phyloP scores from a whole-genome alignment of 2,113 vertebrate genomes.

The Gallinago undulata region DNA sequence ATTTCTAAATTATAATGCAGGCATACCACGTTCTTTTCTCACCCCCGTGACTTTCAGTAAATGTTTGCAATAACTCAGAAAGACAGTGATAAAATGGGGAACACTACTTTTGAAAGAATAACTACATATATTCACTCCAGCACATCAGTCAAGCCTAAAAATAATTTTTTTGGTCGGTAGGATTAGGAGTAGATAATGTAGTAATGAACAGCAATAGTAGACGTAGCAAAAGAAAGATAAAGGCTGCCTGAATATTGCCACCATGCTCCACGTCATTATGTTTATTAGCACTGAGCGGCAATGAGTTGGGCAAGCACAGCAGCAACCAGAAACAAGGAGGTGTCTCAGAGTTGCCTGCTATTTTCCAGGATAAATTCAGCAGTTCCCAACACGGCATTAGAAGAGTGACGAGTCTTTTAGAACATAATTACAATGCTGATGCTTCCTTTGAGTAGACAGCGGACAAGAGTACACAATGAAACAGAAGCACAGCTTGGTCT shows the following conservation, averaged over 20 bases:
- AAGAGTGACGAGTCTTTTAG: background rate
- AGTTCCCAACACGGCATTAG: background rate
- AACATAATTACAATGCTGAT: background rate
- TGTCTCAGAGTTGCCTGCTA: background rate
- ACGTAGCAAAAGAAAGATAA: background rate
- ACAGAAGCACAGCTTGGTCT: background rate
- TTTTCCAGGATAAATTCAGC: background rate
- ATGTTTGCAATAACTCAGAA: constrained; percentile 23
- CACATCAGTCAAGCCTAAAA: background rate
- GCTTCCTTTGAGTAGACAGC: background rate
- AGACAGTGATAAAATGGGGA: background rate
- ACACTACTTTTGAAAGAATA: background rate
- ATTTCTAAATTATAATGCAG: background rate
- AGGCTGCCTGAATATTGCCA: background rate
- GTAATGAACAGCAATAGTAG: background rate
- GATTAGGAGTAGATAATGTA: background rate
- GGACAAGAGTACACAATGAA: background rate
- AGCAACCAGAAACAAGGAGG: background rate
- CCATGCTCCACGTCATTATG: background rate
- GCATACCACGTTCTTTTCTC: background rate
- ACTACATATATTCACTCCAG: background rate
- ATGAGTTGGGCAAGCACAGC: background rate
- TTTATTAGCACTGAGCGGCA: background rate
- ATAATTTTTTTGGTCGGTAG: background rate
- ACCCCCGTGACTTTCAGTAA: background rate